A percentile compares a stretch with the other conserved stretches of the same genome.
phyloP scores from a whole-genome alignment of 2,888 invertebrate species.

The Volucella inanis region DNA sequence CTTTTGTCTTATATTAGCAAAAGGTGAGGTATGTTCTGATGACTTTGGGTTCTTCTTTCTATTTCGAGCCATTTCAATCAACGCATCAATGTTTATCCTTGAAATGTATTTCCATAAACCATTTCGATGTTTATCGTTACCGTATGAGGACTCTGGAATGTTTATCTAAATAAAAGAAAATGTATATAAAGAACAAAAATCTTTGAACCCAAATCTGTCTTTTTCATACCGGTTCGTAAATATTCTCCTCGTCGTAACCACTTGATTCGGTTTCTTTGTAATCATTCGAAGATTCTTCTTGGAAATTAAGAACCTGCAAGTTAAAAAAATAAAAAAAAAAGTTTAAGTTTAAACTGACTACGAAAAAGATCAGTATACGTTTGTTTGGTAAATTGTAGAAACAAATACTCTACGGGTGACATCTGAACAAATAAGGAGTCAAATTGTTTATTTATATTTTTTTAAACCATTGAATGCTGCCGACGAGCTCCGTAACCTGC shows the following conservation, averaged over 20 bases:
- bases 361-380: too few relatives aligned
- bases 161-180: conserved; percentile 76
- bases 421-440: too few relatives aligned
- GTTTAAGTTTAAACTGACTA: neutral
- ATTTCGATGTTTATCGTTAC: conserved; percentile 63
- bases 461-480: too few relatives aligned
- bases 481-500: too few relatives aligned
- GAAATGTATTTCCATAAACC: conserved; percentile 78
- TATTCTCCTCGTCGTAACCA: conserved; percentile 78
- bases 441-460: too few relatives aligned
- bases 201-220: neutral
- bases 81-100: conserved; percentile 77
- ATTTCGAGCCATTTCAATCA: conserved; percentile 77
- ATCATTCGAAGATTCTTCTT: conserved; percentile 53
- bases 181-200: neutral
- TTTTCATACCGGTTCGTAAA: conserved; percentile 79
- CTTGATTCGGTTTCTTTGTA: conserved; percentile 29
- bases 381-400: too few relatives aligned
- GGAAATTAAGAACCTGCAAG: conserved; percentile 76
- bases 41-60: conserved; percentile 66
- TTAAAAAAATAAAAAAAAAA: conserved; percentile 39
- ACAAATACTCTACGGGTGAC: too few relatives aligned
- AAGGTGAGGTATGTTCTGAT: conserved; percentile 74
- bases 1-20: conserved; percentile 77
- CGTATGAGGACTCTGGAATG: conserved; percentile 75